A percentile compares a stretch with the other conserved stretches of the same genome.
These are phyloP conservation scores for Bradypodion ventrale DNA, from an alignment of 2,797 vertebrate genomes.

Conservation along the genomic window DNA sequence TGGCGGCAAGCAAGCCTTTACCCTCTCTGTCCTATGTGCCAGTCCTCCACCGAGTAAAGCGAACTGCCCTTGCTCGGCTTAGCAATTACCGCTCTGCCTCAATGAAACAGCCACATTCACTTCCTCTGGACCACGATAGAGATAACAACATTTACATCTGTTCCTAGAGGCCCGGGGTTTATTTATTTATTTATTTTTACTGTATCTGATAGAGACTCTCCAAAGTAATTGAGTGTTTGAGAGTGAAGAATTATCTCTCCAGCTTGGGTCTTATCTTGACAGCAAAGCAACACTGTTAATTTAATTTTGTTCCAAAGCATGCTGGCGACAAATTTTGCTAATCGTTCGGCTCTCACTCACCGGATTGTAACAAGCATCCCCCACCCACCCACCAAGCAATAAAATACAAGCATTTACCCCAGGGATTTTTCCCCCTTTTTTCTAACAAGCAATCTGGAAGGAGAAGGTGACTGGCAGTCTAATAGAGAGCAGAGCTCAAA, in stretches of 20 bases:
- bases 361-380: slow-evolving; percentile 75
- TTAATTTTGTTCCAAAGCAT: slow-evolving; percentile 79
- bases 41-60: neutral
- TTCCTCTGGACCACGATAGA: slow-evolving; percentile 49
- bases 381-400: slow-evolving; percentile 48
- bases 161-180: slow-evolving; percentile 65
- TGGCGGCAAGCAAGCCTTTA: no score
- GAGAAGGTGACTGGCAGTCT: neutral
- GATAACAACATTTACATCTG: slow-evolving; percentile 74
- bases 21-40: no score
- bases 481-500: neutral
- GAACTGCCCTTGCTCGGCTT: neutral
- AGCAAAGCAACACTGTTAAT: slow-evolving; percentile 82
- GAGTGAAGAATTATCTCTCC: slow-evolving; percentile 81
- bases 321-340: slow-evolving; percentile 81
- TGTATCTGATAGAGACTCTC: slow-evolving; percentile 77
- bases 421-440: neutral
- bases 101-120: slow-evolving; percentile 46
- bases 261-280: slow-evolving; percentile 82
- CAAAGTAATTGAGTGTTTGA: slow-evolving; percentile 82
- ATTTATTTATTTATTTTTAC: slow-evolving; percentile 47
- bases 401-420: neutral
- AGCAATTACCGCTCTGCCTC: neutral
- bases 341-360: slow-evolving; percentile 73
- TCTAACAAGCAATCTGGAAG: neutral